phyloP scores from a whole-genome alignment of 1,140 invertebrate species.

The Hormaphis cornu region DNA sequence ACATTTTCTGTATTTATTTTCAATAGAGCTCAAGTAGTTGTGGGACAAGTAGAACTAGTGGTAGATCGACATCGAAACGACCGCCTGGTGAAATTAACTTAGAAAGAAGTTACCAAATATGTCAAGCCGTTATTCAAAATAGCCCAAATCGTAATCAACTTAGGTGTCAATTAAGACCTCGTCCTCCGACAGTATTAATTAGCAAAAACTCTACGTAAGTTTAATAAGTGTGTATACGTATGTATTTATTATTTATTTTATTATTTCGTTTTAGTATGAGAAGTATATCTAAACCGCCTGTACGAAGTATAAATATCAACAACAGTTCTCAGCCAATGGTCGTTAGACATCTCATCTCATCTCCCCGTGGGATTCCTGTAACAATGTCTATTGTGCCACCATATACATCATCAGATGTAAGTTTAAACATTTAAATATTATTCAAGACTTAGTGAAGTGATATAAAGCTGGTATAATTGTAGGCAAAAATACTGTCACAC shows the following conservation, averaged over 20 bases:
- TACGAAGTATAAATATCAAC: neutral
- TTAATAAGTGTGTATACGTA: neutral
- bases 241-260: neutral
- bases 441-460: neutral
- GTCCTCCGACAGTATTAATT: constrained; percentile 64
- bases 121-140: constrained; percentile 87
- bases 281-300: neutral
- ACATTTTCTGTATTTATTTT: neutral
- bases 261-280: neutral
- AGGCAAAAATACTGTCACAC: no score
- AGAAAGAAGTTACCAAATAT: constrained; percentile 90
- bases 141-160: constrained; percentile 78
- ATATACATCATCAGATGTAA: constrained; percentile 37
- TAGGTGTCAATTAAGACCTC: constrained; percentile 70
- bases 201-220: constrained; percentile 38
- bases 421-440: no score
- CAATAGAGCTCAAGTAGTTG: constrained; percentile 1
- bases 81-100: constrained; percentile 82
- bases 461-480: neutral
- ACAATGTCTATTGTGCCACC: constrained; percentile 50
- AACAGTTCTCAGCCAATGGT: constrained; percentile 43
- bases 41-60: constrained; percentile 35
- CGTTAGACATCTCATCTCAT: constrained; percentile 50
- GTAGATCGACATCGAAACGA: constrained; percentile 47
- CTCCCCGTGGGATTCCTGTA: constrained; percentile 48